These are phyloP conservation scores for Castor canadensis DNA, from an alignment of 2,113 vertebrate species.

Conservation along the genomic window DNA sequence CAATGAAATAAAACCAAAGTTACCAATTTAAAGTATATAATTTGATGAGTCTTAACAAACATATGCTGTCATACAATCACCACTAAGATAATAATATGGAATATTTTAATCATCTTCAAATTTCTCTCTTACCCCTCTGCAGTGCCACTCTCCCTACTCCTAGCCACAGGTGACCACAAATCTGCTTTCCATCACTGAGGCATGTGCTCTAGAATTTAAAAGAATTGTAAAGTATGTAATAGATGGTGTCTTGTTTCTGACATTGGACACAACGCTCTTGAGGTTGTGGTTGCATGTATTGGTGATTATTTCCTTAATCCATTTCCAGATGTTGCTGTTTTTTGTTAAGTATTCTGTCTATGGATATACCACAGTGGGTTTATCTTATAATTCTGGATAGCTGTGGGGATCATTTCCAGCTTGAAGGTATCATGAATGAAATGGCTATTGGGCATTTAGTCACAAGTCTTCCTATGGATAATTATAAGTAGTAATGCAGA, in stretches of 20 bases:
- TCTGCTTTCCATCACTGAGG: neutral
- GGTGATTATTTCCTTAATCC: neutral
- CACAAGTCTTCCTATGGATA: neutral
- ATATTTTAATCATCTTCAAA: neutral
- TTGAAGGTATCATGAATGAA: neutral
- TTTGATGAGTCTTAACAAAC: neutral
- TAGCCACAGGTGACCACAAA: neutral
- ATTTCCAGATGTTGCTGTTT: neutral
- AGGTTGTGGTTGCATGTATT: neutral
- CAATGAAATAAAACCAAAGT: neutral
- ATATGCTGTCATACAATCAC: neutral
- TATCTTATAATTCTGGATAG: neutral
- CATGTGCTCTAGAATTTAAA: neutral
- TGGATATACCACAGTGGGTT: neutral
- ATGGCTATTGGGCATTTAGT: neutral
- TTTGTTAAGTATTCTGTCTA: neutral
- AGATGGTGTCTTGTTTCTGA: neutral
- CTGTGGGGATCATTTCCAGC: neutral
- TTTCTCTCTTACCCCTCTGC: neutral
- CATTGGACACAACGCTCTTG: neutral
- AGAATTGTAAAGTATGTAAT: neutral
- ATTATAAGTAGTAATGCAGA: neutral
- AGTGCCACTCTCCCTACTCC: accelerated
- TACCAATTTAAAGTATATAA: neutral
- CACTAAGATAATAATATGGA: neutral